Base-by-base conservation (phyloP, 2,113 vertebrate genomes). In the Lepus americanus region DNA sequence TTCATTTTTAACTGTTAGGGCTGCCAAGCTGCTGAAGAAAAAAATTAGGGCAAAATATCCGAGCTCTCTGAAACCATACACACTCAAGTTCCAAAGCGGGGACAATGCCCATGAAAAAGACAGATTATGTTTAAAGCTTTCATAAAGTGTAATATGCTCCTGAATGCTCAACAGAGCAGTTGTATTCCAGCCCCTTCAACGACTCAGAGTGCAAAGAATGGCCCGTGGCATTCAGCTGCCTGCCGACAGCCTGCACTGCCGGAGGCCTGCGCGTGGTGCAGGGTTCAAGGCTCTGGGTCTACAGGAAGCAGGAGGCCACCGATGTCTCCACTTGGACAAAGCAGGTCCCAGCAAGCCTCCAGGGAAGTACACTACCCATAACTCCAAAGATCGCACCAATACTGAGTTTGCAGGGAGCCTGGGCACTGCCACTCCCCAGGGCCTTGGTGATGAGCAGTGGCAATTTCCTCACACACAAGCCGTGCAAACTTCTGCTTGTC, bases 371-470 rank as follows among this genome's bases (percentile, higher is more conserved):
- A 88, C 97, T 96, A 93, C 96, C 95, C 94, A 97, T 95, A 97
- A 90, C 96, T 97, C 97, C 96, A 96, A 98, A 98, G 97, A 96
- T 97, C 97, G 97, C 97, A 92, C 96, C 96, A 96, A 96, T 79
- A 3, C 95, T 96, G 82, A 80, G 61, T 97, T 95, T 97, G 95
- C 93, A 96, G 90, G 95, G 95, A 97, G 95, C 95, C 95, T 96
- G 97, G 97, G 95, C 98, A 94, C 96, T 94, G 94, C 92, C 96
- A 97, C 94, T 96, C 95, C 96, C 87, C 53, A 90, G 87, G 97
- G 90, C 92, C 94, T 64, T 55, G 25, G 67, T 5, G 25, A 33
- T n/a, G n/a, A 61, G 6, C 5, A 72, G 63, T 4, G 29, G 0
- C 0, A 5, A 33, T 36, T 55, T 29, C 33, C 76, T 20, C 49